These are phyloP conservation scores for Bos taurus DNA, from an alignment of 2,113 vertebrate genomes.

Conservation along the genomic window ARS-UCD2.0 NC_037340.1:65122501-65123000, in stretches of 20 bases:
- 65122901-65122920: neutral
- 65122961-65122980: neutral
- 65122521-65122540: constrained; percentile 71
- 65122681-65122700: neutral
- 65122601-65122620: constrained; percentile 70
- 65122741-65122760: neutral
- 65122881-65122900: neutral
- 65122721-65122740: neutral
- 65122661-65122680: neutral
- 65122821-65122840: neutral
- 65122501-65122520: constrained; percentile 71
- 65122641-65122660: neutral
- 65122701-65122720: neutral
- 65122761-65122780: neutral
- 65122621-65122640: neutral
- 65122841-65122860: neutral
- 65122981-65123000: neutral
- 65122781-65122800: neutral
- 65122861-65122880: neutral
- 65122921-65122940: neutral
- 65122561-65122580: constrained; percentile 67
- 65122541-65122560: constrained; percentile 72
- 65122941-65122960: neutral
- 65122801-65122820: neutral
- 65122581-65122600: constrained; percentile 71